Evolutionary conservation across 2,797 vertebrate species (phyloP).

Genomic region (Sylvilagus floridanus): DNA sequence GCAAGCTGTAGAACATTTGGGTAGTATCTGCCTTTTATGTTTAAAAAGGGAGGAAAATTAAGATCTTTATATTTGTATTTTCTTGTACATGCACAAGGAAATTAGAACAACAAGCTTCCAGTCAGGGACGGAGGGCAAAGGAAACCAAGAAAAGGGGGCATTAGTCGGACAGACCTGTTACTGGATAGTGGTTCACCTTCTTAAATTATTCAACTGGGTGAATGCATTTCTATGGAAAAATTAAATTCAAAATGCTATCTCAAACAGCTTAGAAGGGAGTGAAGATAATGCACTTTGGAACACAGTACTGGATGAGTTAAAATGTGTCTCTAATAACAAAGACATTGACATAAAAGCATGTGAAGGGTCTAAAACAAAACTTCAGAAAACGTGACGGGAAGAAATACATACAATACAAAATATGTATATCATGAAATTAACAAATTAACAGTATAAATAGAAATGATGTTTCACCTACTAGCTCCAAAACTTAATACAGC

Average conservation of each 20-base stretch:
- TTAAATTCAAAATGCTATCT: conserved; percentile 10
- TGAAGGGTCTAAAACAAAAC: not conserved
- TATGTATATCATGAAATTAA: not conserved
- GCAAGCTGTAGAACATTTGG: not conserved
- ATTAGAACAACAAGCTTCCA: not conserved
- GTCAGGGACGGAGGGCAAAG: not conserved
- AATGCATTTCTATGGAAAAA: not conserved
- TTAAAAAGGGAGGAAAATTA: not conserved
- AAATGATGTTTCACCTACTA: not conserved
- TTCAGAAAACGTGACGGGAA: conserved; percentile 28
- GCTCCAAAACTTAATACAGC: not conserved
- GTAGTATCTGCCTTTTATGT: not conserved
- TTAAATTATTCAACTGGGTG: not conserved
- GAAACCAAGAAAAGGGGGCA: not conserved
- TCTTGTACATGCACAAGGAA: not conserved
- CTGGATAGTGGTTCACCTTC: not conserved
- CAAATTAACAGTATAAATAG: not conserved
- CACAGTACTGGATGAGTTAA: not conserved
- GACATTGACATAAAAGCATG: not conserved
- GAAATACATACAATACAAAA: not conserved
- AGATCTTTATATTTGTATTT: conserved; percentile 4
- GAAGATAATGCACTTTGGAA: not conserved
- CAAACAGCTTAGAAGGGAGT: not conserved
- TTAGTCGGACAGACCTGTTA: not conserved
- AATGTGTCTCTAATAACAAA: not conserved